These are phyloP conservation scores for Formica selysi DNA, from an alignment of 1,140 invertebrate species.

Conservation along the genomic window DNA sequence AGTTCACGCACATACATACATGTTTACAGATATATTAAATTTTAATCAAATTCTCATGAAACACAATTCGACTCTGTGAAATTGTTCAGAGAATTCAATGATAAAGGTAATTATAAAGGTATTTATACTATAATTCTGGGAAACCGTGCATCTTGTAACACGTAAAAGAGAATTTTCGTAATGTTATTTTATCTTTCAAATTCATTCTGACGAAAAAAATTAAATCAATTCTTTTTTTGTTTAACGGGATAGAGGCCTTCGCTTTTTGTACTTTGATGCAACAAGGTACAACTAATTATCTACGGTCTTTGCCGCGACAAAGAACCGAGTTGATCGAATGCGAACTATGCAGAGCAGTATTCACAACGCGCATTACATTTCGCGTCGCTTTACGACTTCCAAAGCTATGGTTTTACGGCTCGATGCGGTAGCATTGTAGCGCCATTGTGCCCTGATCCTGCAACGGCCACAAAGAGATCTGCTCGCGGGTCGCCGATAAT, in stretches of 20 bases:
- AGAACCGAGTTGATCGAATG: conserved; percentile 46
- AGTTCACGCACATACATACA: neutral
- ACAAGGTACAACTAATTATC: conserved; percentile 46
- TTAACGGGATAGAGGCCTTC: neutral
- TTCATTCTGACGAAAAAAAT: neutral
- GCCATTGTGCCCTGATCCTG: conserved; percentile 67
- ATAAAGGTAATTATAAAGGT: neutral
- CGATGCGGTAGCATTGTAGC: conserved; percentile 64
- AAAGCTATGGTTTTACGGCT: conserved; percentile 71
- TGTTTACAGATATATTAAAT: neutral
- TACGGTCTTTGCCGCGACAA: conserved; percentile 31
- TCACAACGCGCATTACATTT: conserved; percentile 53
- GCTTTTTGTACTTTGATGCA: neutral
- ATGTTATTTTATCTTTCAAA: conserved; percentile 9
- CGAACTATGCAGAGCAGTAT: conserved; percentile 11
- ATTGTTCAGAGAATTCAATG: neutral
- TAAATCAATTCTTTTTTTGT: conserved; percentile 40
- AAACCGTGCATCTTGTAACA: neutral
- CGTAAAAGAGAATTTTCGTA: neutral
- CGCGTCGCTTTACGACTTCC: conserved; percentile 66
- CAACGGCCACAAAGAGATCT: conserved; percentile 65
- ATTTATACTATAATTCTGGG: neutral
- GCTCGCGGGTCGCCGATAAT: conserved; percentile 68
- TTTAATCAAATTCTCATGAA: neutral
- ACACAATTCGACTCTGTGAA: neutral